Evolutionary conservation across 1,140 invertebrate species (phyloP).

Genomic region (Pteromalus puparum): DNA sequence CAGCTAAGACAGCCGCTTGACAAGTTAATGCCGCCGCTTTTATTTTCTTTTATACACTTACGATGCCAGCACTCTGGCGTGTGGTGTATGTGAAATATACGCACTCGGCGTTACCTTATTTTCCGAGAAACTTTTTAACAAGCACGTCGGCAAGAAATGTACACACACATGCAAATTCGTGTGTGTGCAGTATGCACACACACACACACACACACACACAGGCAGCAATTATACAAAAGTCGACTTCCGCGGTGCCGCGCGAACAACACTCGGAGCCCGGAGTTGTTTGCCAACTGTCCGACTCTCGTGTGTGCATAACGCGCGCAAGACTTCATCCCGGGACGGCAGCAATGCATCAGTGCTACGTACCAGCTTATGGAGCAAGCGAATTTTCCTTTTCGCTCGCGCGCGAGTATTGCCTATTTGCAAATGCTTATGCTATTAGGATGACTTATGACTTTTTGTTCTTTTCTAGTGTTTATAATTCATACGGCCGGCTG

Average conservation of each 20-base stretch:
- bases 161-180: background rate
- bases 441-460: slow-evolving; percentile 17
- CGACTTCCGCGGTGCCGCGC: slow-evolving; percentile 14
- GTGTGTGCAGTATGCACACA: background rate
- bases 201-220: background rate
- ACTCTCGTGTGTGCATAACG: slow-evolving; percentile 19
- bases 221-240: slow-evolving; percentile 34
- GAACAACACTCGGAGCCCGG: slow-evolving; percentile 4
- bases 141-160: background rate
- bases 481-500: background rate
- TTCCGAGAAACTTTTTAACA: slow-evolving; percentile 9
- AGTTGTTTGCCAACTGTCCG: slow-evolving; percentile 42
- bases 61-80: background rate
- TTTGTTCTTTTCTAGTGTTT: slow-evolving; percentile 23
- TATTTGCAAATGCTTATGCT: slow-evolving; percentile 22
- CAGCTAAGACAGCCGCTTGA: slow-evolving; percentile 17
- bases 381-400: background rate
- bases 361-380: background rate
- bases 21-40: slow-evolving; percentile 35
- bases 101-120: slow-evolving; percentile 20
- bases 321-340: slow-evolving; percentile 4
- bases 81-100: background rate
- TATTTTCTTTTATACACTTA: background rate
- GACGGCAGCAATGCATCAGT: background rate
- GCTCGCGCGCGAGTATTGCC: background rate